Percentiles rank a stretch among this genome's conserved stretches.
These are phyloP conservation scores for Arizona elegans DNA, from an alignment of 2,113 vertebrate species.

Conservation along the genomic window DNA sequence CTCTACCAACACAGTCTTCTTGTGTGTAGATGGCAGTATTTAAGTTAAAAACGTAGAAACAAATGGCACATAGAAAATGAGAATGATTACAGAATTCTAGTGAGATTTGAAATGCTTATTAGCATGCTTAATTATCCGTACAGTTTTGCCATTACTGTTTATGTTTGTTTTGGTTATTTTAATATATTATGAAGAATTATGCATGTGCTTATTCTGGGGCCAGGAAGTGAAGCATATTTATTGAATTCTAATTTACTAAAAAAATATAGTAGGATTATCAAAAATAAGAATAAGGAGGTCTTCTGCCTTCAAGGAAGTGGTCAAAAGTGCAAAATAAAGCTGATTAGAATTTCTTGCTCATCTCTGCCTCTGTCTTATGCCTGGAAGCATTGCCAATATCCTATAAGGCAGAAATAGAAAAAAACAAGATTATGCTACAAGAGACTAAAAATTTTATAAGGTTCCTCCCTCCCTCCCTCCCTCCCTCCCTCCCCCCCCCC, in stretches of 20 bases:
- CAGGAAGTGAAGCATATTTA: not conserved
- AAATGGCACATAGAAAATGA: not conserved
- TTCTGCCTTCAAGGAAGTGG: not conserved
- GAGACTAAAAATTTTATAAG: not conserved
- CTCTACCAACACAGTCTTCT: not conserved
- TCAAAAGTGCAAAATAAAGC: not conserved
- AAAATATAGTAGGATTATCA: not conserved
- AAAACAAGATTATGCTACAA: not conserved
- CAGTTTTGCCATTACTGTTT: not conserved
- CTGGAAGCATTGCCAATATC: not conserved
- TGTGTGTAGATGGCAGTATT: not conserved
- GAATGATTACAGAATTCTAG: not conserved
- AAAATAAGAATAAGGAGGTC: not conserved
- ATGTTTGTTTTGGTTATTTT: not conserved
- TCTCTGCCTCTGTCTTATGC: not conserved
- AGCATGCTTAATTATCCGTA: not conserved
- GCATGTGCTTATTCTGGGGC: not conserved
- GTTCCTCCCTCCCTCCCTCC: not conserved
- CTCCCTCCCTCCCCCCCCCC: not conserved
- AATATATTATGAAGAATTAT: not conserved
- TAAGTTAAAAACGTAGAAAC: not conserved
- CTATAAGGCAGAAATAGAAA: not conserved
- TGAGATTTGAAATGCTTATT: not conserved
- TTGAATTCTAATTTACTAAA: not conserved
- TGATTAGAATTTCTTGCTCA: not conserved